phyloP scores from a whole-genome alignment of 2,113 vertebrate genomes.

The Mastomys coucha region DNA sequence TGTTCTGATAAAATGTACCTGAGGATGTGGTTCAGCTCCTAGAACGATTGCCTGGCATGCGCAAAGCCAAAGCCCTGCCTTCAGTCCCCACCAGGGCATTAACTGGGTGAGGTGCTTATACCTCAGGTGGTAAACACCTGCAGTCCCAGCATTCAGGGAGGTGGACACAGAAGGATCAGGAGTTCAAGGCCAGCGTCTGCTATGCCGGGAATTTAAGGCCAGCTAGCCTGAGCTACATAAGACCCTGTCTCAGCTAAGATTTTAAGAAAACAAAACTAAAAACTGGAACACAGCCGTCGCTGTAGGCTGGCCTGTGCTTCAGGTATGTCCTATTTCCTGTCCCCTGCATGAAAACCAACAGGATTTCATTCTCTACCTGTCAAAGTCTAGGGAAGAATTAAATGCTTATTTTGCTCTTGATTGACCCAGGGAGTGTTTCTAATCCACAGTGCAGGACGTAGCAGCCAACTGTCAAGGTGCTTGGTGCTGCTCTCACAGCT shows the following conservation, averaged over 20 bases:
- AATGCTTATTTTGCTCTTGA: background rate
- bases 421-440: background rate
- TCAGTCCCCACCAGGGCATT: no score
- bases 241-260: background rate
- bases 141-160: background rate
- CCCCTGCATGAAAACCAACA: background rate
- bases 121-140: background rate
- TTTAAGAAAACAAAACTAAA: no score
- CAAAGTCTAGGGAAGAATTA: background rate
- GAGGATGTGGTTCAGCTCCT: background rate
- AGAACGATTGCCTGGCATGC: background rate
- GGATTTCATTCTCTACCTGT: background rate
- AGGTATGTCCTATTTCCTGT: background rate
- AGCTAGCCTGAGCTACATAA: background rate
- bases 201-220: no score
- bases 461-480: background rate
- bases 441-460: no score
- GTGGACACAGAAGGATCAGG: background rate
- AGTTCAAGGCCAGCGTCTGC: background rate
- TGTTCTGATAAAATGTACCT: background rate
- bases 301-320: background rate
- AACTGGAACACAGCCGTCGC: background rate
- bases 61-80: background rate
- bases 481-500: background rate
- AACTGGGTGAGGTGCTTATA: no score